Evolutionary conservation across 2,113 vertebrate species (phyloP), one percentile per base, ranked within the genome.

Genomic region (Pollimyrus isidori): DNA sequence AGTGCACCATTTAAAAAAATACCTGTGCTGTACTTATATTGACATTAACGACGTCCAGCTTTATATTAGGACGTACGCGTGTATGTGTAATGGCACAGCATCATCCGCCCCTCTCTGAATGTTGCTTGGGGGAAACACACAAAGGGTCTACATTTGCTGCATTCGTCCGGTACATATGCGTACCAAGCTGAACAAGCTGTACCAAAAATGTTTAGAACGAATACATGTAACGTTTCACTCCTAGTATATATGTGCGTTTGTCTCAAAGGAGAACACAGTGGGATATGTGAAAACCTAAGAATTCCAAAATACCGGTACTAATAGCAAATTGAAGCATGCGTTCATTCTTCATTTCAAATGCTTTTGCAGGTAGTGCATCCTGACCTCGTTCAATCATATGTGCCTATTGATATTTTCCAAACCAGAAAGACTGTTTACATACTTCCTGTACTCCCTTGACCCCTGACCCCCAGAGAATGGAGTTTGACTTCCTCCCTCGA

Each of bases 401-500:
- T 62, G 53, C 42, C 4, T n/a, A 17, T 53, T 21, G 35, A 17
- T 17, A 42, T 87, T 62, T 62, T 87, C 9, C 39, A 56, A 87
- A 62, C 53, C 26, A 62, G 53, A 39, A 62, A 62, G 35, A 46
- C 21, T 11, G 19, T 45, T 26, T 17, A 23, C 53, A 11, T n/a
- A 39, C 53, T 65, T 26, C 86, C 39, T 88, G 91, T 92, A 92
- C 92, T 92, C 88, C 90, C 93, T 93, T 93, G 93, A 92, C 89
- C 88, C 90, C 52, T 92, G 93, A 92, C 92, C 89, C 17, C 35
- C 90, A 91, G 90, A 92, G 92, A 93, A 95, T 92, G 92, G 91
- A 90, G 90, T 83, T 53, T 85, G 84, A 93, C 82, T 45, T 56
- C 21, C 21, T 49, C 19, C 62, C 76, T 89, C 30, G 89, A 90